A percentile compares a stretch with the other conserved stretches of the same genome.
phyloP scores from a whole-genome alignment of 2,888 invertebrate genomes.

The Cryptophagus acutangulus region DNA sequence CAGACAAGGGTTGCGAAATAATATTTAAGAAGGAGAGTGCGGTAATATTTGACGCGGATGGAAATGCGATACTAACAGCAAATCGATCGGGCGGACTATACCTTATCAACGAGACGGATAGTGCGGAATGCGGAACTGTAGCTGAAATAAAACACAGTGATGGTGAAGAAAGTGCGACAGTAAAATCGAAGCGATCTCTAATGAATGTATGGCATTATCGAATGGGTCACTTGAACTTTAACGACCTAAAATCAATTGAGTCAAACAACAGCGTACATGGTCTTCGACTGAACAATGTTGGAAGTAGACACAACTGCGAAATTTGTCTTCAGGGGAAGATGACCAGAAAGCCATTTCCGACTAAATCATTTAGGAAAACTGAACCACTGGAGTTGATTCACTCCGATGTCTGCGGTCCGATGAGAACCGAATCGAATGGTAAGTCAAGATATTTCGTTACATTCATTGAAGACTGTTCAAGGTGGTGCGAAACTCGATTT shows the following conservation, averaged over 20 bases:
- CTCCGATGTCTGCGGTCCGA: constrained; percentile 28
- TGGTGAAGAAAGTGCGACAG: too few species aligned
- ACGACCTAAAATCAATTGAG: not conserved
- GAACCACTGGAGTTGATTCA: constrained; percentile 15
- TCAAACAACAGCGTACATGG: not conserved
- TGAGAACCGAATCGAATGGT: constrained; percentile 22
- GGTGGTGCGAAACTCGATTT: constrained; percentile 27
- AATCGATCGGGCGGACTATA: too few species aligned
- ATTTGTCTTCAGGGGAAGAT: not conserved
- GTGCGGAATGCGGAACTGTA: too few species aligned
- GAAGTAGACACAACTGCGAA: too few species aligned
- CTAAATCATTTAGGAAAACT: not conserved
- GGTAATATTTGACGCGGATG: too few species aligned
- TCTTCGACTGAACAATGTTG: not conserved
- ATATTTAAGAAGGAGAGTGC: too few species aligned
- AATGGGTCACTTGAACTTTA: constrained; percentile 2
- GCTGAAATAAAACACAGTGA: too few species aligned
- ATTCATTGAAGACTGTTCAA: constrained; percentile 34
- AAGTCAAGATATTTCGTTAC: constrained; percentile 29
- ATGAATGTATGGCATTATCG: not conserved
- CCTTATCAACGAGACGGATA: too few species aligned
- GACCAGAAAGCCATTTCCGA: not conserved
- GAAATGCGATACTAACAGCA: too few species aligned
- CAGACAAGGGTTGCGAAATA: too few species aligned
- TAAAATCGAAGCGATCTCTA: too few species aligned